Evolutionary conservation across 1,140 invertebrate species (phyloP).

Genomic region (Antheraea mylitta): DNA sequence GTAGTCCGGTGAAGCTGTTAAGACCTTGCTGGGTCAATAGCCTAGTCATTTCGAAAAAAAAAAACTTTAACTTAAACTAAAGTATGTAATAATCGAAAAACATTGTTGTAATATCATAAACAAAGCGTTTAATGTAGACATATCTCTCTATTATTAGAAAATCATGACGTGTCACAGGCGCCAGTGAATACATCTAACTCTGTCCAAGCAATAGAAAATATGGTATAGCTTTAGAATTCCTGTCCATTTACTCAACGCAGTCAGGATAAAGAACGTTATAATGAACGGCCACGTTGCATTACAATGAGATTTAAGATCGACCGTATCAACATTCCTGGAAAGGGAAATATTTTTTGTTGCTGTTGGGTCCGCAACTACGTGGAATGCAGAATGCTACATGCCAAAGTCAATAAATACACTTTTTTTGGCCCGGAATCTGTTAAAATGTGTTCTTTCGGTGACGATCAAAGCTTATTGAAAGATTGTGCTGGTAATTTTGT

Average conservation of each 20-base stretch:
- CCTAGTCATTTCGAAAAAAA: no score
- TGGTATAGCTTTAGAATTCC: slow-evolving; percentile 49
- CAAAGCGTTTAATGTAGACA: slow-evolving; percentile 1
- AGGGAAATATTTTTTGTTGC: slow-evolving; percentile 3
- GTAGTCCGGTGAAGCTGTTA: no score
- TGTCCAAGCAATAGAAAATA: slow-evolving; percentile 32
- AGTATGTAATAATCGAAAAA: neutral
- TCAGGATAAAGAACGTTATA: slow-evolving; percentile 51
- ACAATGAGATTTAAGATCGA: slow-evolving; percentile 4
- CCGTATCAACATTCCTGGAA: slow-evolving; percentile 3
- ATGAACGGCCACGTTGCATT: slow-evolving; percentile 18
- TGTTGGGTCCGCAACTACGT: neutral
- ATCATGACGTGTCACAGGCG: slow-evolving; percentile 42
- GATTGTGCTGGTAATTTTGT: neutral
- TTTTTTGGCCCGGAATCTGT: neutral
- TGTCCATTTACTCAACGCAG: slow-evolving; percentile 49
- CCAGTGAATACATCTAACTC: slow-evolving; percentile 34
- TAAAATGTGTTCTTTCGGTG: neutral
- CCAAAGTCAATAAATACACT: slow-evolving; percentile 2
- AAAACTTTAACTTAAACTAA: neutral
- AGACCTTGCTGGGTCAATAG: no score
- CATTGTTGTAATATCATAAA: neutral
- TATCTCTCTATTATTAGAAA: slow-evolving; percentile 1
- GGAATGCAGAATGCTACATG: neutral
- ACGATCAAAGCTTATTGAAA: neutral